Conservation (phyloP, 2,888 invertebrate species). For the Drosophila multiciliata region DNA sequence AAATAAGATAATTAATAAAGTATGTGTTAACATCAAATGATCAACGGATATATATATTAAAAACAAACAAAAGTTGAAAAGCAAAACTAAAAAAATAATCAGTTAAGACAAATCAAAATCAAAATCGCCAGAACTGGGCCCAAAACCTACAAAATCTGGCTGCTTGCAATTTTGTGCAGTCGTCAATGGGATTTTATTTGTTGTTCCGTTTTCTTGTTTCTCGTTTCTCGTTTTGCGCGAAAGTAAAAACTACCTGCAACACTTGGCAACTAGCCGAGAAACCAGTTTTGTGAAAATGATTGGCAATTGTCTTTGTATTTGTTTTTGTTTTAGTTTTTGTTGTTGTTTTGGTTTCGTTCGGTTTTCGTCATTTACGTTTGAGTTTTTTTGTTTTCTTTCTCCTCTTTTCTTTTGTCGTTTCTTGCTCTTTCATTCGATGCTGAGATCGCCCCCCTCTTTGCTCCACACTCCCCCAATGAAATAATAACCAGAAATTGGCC, state of each 20-base stretch:
- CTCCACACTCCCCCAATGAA: neutral
- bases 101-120: slow-evolving; percentile 39
- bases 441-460: neutral
- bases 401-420: slow-evolving; percentile 8
- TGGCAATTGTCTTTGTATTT: slow-evolving; percentile 59
- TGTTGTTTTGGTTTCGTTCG: slow-evolving; percentile 55
- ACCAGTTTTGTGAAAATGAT: slow-evolving; percentile 78
- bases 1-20: slow-evolving; percentile 42
- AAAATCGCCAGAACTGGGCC: slow-evolving; percentile 38
- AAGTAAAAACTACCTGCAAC: slow-evolving; percentile 79
- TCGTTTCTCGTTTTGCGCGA: slow-evolving; percentile 66
- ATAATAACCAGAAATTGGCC: slow-evolving; percentile 48
- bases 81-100: slow-evolving; percentile 66
- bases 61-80: slow-evolving; percentile 61
- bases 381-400: neutral
- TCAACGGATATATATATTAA: slow-evolving; percentile 68
- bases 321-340: slow-evolving; percentile 57
- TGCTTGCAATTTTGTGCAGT: slow-evolving; percentile 52
- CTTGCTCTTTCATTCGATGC: slow-evolving; percentile 15
- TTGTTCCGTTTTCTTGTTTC: slow-evolving; percentile 42
- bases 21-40: slow-evolving; percentile 62
- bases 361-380: slow-evolving; percentile 37
- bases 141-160: slow-evolving; percentile 56
- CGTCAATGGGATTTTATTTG: slow-evolving; percentile 22
- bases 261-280: slow-evolving; percentile 56